A percentile compares a stretch with the other conserved stretches of the same genome.
These are phyloP conservation scores for Portunus trituberculatus DNA, from an alignment of 1,140 invertebrate species.

Conservation along the genomic window DNA sequence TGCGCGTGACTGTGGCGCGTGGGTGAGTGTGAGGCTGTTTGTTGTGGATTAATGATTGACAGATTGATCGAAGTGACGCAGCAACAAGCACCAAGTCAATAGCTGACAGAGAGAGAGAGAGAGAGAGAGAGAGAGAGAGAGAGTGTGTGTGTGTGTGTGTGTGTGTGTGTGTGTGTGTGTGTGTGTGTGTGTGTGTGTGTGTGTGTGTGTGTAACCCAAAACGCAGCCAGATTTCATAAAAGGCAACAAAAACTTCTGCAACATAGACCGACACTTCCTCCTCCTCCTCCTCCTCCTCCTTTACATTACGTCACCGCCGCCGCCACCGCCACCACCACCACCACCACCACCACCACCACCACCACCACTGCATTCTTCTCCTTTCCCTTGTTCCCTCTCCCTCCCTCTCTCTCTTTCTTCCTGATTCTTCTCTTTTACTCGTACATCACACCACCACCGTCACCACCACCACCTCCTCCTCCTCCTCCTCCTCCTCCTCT, in stretches of 20 bases:
- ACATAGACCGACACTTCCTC: neutral
- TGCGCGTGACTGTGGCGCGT: too few relatives aligned
- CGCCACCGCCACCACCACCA: neutral
- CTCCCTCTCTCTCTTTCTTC: neutral
- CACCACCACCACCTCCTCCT: neutral
- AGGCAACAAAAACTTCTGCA: too few relatives aligned
- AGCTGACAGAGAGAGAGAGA: neutral
- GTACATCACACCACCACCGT: neutral
- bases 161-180: neutral
- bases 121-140: conserved; percentile 12
- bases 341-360: neutral
- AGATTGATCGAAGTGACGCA: too few relatives aligned
- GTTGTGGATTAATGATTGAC: too few relatives aligned
- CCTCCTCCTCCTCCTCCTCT: conserved; percentile 27
- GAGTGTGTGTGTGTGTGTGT: neutral
- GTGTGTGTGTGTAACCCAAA: neutral
- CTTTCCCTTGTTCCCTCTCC: neutral
- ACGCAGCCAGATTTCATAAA: neutral
- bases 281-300: neutral
- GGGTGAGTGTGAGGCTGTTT: too few relatives aligned
- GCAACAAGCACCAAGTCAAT: too few relatives aligned
- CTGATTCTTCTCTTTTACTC: neutral
- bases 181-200: neutral
- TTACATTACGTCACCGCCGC: neutral
- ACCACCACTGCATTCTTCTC: neutral